These are phyloP conservation scores for Microtus ochrogaster DNA, from an alignment of 2,113 vertebrate species.

Conservation along the genomic window DNA sequence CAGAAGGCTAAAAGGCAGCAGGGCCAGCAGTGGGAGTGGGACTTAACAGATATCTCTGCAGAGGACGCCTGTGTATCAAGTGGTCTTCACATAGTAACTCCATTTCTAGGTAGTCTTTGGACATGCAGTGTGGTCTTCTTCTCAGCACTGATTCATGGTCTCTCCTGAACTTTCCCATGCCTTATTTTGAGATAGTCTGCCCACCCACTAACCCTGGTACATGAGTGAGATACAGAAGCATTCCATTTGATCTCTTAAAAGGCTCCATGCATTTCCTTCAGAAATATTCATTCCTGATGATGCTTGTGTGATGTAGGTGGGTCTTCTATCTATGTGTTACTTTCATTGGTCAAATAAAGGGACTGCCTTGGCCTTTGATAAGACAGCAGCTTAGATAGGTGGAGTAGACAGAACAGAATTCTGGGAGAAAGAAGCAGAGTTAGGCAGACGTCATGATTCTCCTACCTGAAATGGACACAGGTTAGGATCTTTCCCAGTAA, in stretches of 20 bases:
- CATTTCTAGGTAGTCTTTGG: not conserved
- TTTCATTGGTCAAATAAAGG: too few species aligned
- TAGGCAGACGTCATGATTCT: too few species aligned
- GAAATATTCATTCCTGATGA: not conserved
- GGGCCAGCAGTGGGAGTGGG: accelerated
- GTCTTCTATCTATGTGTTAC: too few species aligned
- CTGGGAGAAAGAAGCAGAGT: too few species aligned
- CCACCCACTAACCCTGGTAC: not conserved
- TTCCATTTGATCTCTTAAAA: not conserved
- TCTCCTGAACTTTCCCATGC: not conserved
- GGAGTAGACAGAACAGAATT: too few species aligned
- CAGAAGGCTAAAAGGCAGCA: too few species aligned
- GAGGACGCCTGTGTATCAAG: accelerated
- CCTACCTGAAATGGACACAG: too few species aligned
- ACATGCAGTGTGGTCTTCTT: accelerated
- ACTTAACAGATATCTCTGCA: not conserved
- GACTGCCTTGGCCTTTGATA: too few species aligned
- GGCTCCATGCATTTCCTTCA: not conserved
- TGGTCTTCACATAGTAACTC: not conserved
- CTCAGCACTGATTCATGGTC: accelerated
- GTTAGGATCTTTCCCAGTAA: too few species aligned
- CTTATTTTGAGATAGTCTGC: not conserved
- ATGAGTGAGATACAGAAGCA: not conserved
- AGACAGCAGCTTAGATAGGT: too few species aligned
- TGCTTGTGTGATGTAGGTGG: too few species aligned